Evolutionary conservation across 2,888 invertebrate genomes (phyloP), one percentile per base, ranked within the genome.

Genomic region (Spatulosminthurus flaviceps): DNA sequence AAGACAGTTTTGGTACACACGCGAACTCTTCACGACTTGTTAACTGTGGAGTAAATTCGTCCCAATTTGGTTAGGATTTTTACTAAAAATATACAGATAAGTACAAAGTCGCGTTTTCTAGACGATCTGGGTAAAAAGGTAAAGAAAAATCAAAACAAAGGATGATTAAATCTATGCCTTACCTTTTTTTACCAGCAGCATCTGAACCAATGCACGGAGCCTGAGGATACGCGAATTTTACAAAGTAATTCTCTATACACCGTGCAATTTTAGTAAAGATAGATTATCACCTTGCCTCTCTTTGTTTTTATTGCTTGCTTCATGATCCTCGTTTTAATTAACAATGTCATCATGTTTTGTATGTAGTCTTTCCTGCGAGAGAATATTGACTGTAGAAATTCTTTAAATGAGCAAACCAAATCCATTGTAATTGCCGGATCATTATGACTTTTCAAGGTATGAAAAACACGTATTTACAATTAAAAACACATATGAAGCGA

Each of bases 91-190:
- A 11, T 11, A 13, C 51, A 13, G 13, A 9, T 13, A 19, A 51
- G 51, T 19, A n/a, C 51, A 51, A 51, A 51, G 51, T 51, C n/a
- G n/a, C n/a, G n/a, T n/a, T n/a, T n/a, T n/a, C n/a, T 41, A 41
- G 13, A 41, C 13, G 41, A 41, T 41, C 7, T 34, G 4, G 34
- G 34, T 34, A 34, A 34, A 34, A 34, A 34, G 9, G 9, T 34
- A 34, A 34, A 9, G 9, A 34, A 9, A 34, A n/a, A n/a, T n/a
- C n/a, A n/a, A n/a, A 34, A 34, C 34, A 34, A 34, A 34, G 34
- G 34, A 9, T 9, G 34, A 34, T 34, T 9, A 9, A 9, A 4
- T 7, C 9, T 34, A 9, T 34, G 9, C 9, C 9, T 34, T 34
- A 7, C 9, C 34, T 9, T 7, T 9, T 9, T 34, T 9, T 34